These are phyloP conservation scores for Pangasius djambal DNA, from an alignment of 2,797 vertebrate genomes.

Conservation along the genomic window DNA sequence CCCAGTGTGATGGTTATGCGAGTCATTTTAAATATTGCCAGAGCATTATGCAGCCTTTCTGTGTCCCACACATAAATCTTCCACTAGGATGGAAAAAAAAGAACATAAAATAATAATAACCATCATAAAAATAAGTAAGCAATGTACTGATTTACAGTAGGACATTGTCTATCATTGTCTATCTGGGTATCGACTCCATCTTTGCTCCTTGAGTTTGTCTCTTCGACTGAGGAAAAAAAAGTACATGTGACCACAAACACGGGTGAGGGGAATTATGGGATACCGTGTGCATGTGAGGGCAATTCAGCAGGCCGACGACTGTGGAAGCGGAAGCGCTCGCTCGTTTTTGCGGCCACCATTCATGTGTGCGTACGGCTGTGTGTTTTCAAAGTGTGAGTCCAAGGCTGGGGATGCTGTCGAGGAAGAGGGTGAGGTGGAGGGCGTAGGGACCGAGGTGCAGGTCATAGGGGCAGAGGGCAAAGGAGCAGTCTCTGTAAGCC, in stretches of 20 bases:
- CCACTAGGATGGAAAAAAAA: slow-evolving; percentile 39
- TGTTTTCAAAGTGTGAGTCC: slow-evolving; percentile 92
- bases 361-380: slow-evolving; percentile 97
- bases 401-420: slow-evolving; percentile 67
- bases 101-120: slow-evolving; percentile 39
- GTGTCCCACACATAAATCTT: slow-evolving; percentile 33
- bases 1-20: slow-evolving; percentile 64
- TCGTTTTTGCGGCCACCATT: slow-evolving; percentile 96
- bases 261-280: slow-evolving; percentile 58
- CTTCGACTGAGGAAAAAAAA: slow-evolving; percentile 31
- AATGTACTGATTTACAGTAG: slow-evolving; percentile 45
- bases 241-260: slow-evolving; percentile 55
- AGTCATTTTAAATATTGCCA: slow-evolving; percentile 57
- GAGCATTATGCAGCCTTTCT: slow-evolving; percentile 71
- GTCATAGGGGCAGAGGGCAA: slow-evolving; percentile 61
- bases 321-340: slow-evolving; percentile 90
- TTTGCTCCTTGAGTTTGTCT: slow-evolving; percentile 43
- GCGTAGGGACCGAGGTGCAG: slow-evolving; percentile 61
- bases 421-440: slow-evolving; percentile 58
- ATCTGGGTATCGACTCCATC: slow-evolving; percentile 24
- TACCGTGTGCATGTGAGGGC: slow-evolving; percentile 68
- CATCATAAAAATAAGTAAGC: slow-evolving; percentile 42
- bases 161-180: slow-evolving; percentile 21
- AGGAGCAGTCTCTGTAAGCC: slow-evolving; percentile 27
- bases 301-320: slow-evolving; percentile 98